phyloP scores from a whole-genome alignment of 2,797 vertebrate genomes.

The Leptoclinus maculatus region DNA sequence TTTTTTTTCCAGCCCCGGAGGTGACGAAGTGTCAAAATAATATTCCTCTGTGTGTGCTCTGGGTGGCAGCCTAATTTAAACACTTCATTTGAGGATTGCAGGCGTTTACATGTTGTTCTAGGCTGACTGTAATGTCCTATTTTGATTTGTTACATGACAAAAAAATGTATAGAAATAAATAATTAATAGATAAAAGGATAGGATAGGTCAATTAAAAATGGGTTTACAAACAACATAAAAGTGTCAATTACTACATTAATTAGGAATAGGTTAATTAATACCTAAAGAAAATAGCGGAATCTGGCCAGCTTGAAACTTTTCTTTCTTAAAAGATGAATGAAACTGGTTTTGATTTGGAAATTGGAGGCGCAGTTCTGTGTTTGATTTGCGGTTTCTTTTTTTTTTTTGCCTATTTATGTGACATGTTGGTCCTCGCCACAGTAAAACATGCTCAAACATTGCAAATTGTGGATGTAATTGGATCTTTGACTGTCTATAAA shows the following conservation, averaged over 20 bases:
- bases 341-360: not conserved
- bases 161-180: not conserved
- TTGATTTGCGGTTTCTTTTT: not conserved
- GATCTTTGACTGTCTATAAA: not conserved
- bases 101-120: slow-evolving; percentile 56
- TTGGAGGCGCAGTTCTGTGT: not conserved
- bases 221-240: not conserved
- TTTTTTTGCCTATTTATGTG: not conserved
- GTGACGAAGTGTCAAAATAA: slow-evolving; percentile 81
- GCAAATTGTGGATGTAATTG: not conserved
- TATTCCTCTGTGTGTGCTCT: slow-evolving; percentile 75
- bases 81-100: slow-evolving; percentile 75
- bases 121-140: not conserved
- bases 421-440: not conserved
- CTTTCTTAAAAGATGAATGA: not conserved
- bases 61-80: slow-evolving; percentile 81
- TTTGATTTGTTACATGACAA: slow-evolving; percentile 2
- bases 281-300: not conserved
- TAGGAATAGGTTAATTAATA: not conserved
- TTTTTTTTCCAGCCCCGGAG: slow-evolving; percentile 57
- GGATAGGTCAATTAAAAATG: not conserved
- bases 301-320: not conserved
- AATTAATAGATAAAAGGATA: not conserved
- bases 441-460: not conserved
- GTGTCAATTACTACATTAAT: not conserved